Base-by-base conservation (phyloP, 1,140 invertebrate species). In the Cyclina sinensis region DNA sequence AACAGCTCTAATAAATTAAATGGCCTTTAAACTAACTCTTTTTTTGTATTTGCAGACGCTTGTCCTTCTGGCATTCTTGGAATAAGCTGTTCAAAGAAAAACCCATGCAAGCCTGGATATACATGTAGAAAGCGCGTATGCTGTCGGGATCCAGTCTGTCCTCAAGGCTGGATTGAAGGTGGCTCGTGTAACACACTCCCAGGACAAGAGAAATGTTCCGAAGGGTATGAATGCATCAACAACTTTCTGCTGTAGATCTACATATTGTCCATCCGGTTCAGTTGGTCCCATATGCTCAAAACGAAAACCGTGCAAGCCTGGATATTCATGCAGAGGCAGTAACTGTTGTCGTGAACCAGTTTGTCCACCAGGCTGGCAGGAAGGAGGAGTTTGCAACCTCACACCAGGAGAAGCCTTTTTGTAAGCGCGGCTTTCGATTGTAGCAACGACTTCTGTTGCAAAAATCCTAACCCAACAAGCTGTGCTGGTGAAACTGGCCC, bases 211-310 rank as follows among this genome's bases (percentile, higher is more conserved):
- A 80, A 9, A 59, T 80, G 78, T 37, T n/a, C 24, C 0, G 21
- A 24, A 7, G 78, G 54, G 4, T 80, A 59, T 37, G 27, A 32
- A 35, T 80, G 78, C 24, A 59, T 80, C 4, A 35, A 35, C 27
- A 70, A 70, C 78, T 2, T 59, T 80, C 78, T 80, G 78, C 78
- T 80, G 78, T 39, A 24, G 78, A 21, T 46, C 27, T 16, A 39
- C 68, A 27, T 18, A 18, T 16, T 73, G 68, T 73, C 68, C 68
- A 73, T 35, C 21, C 0, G 68, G 68, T 1, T 73, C 68, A 37
- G 21, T 46, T 21, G 68, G 68, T 5, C 35, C 68, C 0, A 7
- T 4, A 73, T 73, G 68, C 27, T 9, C 7, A 5, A n/a, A 5
- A n/a, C 2, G 27, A 21, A 73, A 73, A 1, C 12, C 7, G 1